Evolutionary conservation across 1,140 invertebrate genomes (phyloP).

Genomic region (Whitmania pigra): DNA sequence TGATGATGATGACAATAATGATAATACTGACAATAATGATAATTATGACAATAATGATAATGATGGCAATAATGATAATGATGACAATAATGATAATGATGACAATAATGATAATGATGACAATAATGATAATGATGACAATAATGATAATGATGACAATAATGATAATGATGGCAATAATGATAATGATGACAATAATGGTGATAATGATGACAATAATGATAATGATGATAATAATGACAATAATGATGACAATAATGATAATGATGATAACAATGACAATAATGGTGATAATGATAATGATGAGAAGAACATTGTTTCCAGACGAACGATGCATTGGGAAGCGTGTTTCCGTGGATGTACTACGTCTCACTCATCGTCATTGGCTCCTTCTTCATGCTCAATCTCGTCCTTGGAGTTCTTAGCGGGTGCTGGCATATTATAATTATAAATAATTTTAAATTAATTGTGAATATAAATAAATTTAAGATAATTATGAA

Average conservation of each 20-base stretch:
- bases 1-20: slow-evolving; percentile 44
- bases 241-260: not conserved
- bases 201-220: slow-evolving; percentile 38
- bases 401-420: slow-evolving; percentile 99
- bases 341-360: slow-evolving; percentile 95
- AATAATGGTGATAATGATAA: slow-evolving; percentile 93
- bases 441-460: not conserved
- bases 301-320: slow-evolving; percentile 99
- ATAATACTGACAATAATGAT: too few species aligned
- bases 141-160: not conserved
- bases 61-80: not conserved
- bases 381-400: slow-evolving; percentile 99
- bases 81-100: not conserved
- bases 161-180: slow-evolving; percentile 25
- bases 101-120: not conserved
- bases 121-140: not conserved
- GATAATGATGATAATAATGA: not conserved
- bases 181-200: slow-evolving; percentile 97
- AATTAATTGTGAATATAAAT: not conserved
- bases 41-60: not conserved
- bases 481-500: too few species aligned
- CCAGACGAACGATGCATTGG: slow-evolving; percentile 97
- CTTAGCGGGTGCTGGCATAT: slow-evolving; percentile 70
- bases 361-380: slow-evolving; percentile 99
- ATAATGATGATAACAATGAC: not conserved